These are phyloP conservation scores for Cheilosia impressa DNA, from an alignment of 2,888 invertebrate species.

Conservation along the genomic window DNA sequence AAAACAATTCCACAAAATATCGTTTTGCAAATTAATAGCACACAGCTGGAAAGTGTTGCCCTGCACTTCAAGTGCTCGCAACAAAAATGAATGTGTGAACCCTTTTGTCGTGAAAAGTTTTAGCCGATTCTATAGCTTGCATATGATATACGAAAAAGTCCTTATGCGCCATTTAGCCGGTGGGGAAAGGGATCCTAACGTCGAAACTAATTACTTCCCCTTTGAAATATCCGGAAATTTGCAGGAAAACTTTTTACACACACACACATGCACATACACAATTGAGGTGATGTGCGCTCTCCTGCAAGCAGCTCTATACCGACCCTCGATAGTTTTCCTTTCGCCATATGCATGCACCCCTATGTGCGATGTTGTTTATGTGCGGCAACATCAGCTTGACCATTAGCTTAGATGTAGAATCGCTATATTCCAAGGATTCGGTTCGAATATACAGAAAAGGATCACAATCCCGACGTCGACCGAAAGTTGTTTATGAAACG, in stretches of 20 bases:
- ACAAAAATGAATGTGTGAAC: too few species aligned
- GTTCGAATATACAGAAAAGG: constrained; percentile 38
- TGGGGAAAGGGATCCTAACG: constrained; percentile 66
- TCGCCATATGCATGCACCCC: constrained; percentile 39
- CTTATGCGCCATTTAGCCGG: constrained; percentile 70
- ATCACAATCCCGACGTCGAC: constrained; percentile 56
- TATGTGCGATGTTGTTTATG: constrained; percentile 15
- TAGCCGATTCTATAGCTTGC: constrained; percentile 34
- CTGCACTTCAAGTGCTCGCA: too few species aligned
- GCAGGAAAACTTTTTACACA: constrained; percentile 66
- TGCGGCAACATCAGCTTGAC: constrained; percentile 55
- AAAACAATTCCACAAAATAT: too few species aligned
- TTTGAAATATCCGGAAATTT: constrained; percentile 66
- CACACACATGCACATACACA: background rate
- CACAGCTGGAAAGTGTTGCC: too few species aligned
- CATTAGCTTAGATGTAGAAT: constrained; percentile 23
- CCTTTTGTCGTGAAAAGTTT: constrained; percentile 46
- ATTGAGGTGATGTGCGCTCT: background rate
- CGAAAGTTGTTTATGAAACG: constrained; percentile 74
- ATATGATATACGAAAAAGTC: constrained; percentile 20
- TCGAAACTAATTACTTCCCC: constrained; percentile 73
- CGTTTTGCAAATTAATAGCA: too few species aligned
- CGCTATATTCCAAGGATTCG: constrained; percentile 24
- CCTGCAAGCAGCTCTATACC: constrained; percentile 31
- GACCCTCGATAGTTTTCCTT: constrained; percentile 66